phyloP scores from a whole-genome alignment of 2,113 vertebrate species.

The Melanocharis versteri region DNA sequence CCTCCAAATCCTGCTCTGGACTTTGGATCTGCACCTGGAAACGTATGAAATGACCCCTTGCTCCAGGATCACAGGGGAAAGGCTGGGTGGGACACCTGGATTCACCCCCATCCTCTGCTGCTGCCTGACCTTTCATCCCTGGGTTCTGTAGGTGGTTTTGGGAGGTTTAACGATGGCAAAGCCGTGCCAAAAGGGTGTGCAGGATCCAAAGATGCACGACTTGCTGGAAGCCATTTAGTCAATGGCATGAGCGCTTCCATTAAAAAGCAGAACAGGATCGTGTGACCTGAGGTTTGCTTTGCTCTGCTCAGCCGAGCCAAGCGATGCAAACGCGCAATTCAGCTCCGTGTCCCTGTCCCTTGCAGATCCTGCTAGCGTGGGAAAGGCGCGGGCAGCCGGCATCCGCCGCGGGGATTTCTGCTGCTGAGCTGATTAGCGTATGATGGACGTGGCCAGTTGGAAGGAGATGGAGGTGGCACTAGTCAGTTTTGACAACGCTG shows the following conservation, averaged over 20 bases:
- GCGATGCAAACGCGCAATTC: not conserved
- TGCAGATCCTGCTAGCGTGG: constrained; percentile 59
- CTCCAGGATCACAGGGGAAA: not conserved
- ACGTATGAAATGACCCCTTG: accelerated
- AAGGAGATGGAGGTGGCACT: constrained; percentile 90
- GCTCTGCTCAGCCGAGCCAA: not conserved
- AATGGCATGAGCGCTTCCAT: not conserved
- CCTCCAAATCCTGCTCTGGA: not conserved
- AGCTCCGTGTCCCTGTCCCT: constrained; percentile 34
- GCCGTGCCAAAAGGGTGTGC: not conserved
- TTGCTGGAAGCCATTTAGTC: not conserved
- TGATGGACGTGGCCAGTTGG: constrained; percentile 76
- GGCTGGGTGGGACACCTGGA: not conserved
- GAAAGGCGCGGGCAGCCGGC: not conserved
- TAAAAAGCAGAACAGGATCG: not conserved
- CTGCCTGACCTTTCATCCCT: not conserved
- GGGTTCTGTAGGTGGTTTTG: not conserved
- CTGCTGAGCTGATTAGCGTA: constrained; percentile 55
- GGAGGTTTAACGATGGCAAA: not conserved
- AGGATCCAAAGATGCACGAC: not conserved
- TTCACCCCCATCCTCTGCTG: not conserved
- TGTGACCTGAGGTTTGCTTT: not conserved
- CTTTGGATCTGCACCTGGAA: not conserved
- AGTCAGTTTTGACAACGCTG: constrained; percentile 85
- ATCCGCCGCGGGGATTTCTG: constrained; percentile 36